A percentile compares a stretch with the other conserved stretches of the same genome.
Conservation (phyloP, 1,140 invertebrate genomes). For the Sarcophaga peregrina region DNA sequence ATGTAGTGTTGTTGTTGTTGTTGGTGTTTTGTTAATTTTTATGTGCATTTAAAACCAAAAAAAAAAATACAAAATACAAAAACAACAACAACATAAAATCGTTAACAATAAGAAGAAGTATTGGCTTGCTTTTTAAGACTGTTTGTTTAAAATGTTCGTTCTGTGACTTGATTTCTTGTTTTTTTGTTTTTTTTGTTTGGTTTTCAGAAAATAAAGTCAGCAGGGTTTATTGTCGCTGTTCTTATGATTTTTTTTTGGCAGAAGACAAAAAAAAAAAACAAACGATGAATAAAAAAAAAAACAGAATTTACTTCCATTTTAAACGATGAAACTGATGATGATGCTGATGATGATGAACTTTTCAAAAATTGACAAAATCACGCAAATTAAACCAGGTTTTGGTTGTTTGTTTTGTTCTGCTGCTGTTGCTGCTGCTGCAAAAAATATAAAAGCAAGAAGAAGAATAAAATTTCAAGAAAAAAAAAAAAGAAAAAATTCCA, state of each 20-base stretch:
- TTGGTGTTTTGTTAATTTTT: background rate
- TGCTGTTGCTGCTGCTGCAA: background rate
- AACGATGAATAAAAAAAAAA: no score
- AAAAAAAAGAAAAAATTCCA: no score
- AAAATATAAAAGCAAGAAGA: background rate
- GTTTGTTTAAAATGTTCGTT: background rate
- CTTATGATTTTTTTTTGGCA: background rate
- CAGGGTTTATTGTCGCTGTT: background rate
- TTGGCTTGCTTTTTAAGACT: background rate
- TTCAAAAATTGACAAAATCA: slow-evolving; percentile 14
- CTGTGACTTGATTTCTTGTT: slow-evolving; percentile 5
- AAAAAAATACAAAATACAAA: background rate
- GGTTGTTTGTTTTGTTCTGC: background rate
- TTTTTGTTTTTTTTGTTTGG: background rate
- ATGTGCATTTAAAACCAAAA: background rate
- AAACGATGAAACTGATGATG: no score
- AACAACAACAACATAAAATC: background rate
- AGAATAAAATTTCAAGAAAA: no score
- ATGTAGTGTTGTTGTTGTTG: background rate
- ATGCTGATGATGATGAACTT: background rate
- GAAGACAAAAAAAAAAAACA: no score
- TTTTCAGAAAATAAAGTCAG: background rate
- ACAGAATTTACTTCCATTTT: no score
- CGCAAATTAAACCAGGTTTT: slow-evolving; percentile 22
- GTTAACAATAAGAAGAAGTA: no score